Evolutionary conservation across 35 echinoderm and acorn worm species (phyloP).

Genomic region (Apostichopus parvimensis): DNA sequence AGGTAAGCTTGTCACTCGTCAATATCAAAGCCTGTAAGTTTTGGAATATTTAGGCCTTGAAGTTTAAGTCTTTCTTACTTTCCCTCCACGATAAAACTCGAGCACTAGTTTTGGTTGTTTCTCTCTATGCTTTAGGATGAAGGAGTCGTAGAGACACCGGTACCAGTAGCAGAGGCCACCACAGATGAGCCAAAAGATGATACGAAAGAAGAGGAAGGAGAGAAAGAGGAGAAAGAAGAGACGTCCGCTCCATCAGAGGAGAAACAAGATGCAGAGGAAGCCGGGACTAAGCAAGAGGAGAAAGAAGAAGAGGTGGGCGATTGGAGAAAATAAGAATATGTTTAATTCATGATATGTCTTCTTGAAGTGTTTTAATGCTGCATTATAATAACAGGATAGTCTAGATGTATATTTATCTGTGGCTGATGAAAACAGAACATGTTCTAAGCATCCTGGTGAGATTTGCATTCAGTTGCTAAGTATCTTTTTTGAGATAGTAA

Average conservation of each 20-base stretch:
- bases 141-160: neutral
- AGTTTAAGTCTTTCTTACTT: too few relatives aligned
- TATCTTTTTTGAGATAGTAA: too few relatives aligned
- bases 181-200: conserved; percentile 1
- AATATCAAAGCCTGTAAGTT: too few relatives aligned
- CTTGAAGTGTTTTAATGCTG: too few relatives aligned
- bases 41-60: too few relatives aligned
- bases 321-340: neutral
- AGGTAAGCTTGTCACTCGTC: too few relatives aligned
- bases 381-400: too few relatives aligned
- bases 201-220: neutral
- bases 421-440: too few relatives aligned
- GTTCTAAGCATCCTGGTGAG: too few relatives aligned
- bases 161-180: conserved; percentile 18
- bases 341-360: too few relatives aligned
- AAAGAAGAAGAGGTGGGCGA: neutral
- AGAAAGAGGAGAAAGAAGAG: conserved; percentile 41
- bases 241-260: conserved; percentile 5
- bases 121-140: neutral
- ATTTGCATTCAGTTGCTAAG: too few relatives aligned
- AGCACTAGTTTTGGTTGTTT: neutral
- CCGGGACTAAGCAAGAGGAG: neutral
- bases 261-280: conserved; percentile 16
- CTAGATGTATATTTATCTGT: neutral
- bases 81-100: too few relatives aligned